Evolutionary conservation across 2,888 invertebrate species (phyloP), one percentile per base, ranked within the genome.

Genomic region (Torymus auratus): DNA sequence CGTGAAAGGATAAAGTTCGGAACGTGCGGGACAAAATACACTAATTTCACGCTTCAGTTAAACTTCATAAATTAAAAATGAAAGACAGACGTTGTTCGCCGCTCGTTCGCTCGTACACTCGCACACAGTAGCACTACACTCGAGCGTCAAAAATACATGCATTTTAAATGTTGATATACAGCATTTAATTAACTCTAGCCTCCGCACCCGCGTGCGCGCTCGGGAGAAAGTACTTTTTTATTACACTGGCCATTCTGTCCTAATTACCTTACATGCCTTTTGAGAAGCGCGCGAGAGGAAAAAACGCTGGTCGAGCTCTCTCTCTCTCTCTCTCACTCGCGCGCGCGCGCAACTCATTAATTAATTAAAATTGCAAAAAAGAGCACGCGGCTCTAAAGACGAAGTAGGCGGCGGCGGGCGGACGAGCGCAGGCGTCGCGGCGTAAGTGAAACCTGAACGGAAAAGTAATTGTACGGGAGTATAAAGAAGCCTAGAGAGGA

Each of bases 391-490:
- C 41, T 41, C 23, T 67, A 76, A 72, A 70, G 72, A 76, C 64
- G 50, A 65, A 81, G 72, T 60, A 20, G 53, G 65, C 53, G 68
- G 64, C 56, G 50, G 17, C 13, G 15, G 41, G 23, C 53, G 17
- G 23, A 55, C 7, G 41, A 0, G 41, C 41, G 1, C 41, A 41
- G 41, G 58, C 20, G 68, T 41, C 67, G 41, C 14, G 62, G 55
- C 64, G 73, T 68, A 73, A 73, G 81, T 81, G 81, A 81, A 81
- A 81, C 77, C 81, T 17, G 81, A 81, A 81, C 81, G 69, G 81
- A 81, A 81, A 81, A 81, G 77, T 78, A 77, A 81, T 81, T 78
- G 77, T 77, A 53, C 64, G 53, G 28, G 53, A 50, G 58, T 20
- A 56, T 68, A 76, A 72, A 76, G 61, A 68, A 70, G 80, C 75